Evolutionary conservation across 2,888 invertebrate species (phyloP), one percentile per base, ranked within the genome.

Genomic region (Erebia palarica): DNA sequence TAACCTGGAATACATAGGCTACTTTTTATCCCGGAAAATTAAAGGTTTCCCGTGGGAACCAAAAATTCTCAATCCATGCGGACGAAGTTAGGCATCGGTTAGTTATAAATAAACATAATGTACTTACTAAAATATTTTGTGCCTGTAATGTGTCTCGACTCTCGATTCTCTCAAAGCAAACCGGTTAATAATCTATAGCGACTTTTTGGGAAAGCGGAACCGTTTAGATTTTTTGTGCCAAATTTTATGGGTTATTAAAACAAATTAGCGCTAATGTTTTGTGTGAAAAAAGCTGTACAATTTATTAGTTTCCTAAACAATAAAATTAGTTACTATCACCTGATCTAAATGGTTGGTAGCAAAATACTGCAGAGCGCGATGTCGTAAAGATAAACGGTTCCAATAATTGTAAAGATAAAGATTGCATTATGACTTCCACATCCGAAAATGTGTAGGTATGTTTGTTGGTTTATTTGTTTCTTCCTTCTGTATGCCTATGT

Each of bases 271-370:
- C 74, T 66, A 66, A 73, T 73, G 71, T 75, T 68, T 70, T 47
- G 47, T 49, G 51, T 63, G 73, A 69, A 79, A 83, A 85, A 88
- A 88, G 83, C 68, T 70, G 75, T 77, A 77, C 86, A 86, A 92
- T 92, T 92, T 92, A 92, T 92, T 87, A 84, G 86, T 87, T 89
- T 87, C 89, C 89, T 87, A 84, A 83, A 79, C 87, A 86, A 91
- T 92, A 92, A 92, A 92, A 88, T 86, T 85, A 82, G 84, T 79
- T 76, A 80, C 77, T 89, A 90, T 90, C 90, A 80, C 75, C 76
- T 78, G 81, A 91, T 91, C 91, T 90, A 83, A 90, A 90, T 85
- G 85, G 84, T n/a, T 75, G 73, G 78, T 78, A 72, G 84, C 84
- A 80, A 86, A 83, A 81, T 86, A 71, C 70, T 70, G 71, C 81